Percentiles rank a stretch among this genome's conserved stretches.
Evolutionary conservation across 2,888 invertebrate genomes (phyloP).

Genomic region (Prostheceraeus crozeri): DNA sequence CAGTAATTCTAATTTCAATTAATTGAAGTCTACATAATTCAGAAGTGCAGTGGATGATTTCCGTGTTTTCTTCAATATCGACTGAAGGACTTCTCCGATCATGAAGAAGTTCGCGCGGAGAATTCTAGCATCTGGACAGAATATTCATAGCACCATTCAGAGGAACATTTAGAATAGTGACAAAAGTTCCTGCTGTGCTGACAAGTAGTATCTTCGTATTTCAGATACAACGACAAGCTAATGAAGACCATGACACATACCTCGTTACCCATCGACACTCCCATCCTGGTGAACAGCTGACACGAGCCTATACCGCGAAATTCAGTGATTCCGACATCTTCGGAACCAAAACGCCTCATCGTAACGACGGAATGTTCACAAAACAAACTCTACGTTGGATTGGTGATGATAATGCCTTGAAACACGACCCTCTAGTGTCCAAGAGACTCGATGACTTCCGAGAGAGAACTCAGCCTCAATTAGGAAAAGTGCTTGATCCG

Average conservation of each 20-base stretch:
- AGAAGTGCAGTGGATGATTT: no score
- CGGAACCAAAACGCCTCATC: slow-evolving; percentile 54
- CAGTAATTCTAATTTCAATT: no score
- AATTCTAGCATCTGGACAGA: no score
- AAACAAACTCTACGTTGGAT: slow-evolving; percentile 51
- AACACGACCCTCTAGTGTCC: slow-evolving; percentile 49
- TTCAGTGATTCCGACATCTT: slow-evolving; percentile 42
- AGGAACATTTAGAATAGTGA: no score
- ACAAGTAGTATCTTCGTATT: no score
- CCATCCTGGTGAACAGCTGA: slow-evolving; percentile 48
- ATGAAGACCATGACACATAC: slow-evolving; percentile 50
- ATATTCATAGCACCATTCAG: no score
- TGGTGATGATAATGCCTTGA: slow-evolving; percentile 46
- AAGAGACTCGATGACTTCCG: slow-evolving; percentile 54
- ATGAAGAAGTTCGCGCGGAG: no score
- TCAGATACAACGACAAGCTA: slow-evolving; percentile 47
- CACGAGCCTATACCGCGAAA: slow-evolving; percentile 46
- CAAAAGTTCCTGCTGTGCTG: no score
- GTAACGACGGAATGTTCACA: slow-evolving; percentile 48
- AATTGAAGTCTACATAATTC: no score
- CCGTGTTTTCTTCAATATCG: no score
- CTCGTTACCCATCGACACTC: slow-evolving; percentile 48
- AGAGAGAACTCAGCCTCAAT: slow-evolving; percentile 52
- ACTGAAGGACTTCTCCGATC: no score
- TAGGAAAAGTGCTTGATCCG: slow-evolving; percentile 54